Evolutionary conservation across 2,797 vertebrate species (phyloP).

Genomic region (Pangasius macronema): DNA sequence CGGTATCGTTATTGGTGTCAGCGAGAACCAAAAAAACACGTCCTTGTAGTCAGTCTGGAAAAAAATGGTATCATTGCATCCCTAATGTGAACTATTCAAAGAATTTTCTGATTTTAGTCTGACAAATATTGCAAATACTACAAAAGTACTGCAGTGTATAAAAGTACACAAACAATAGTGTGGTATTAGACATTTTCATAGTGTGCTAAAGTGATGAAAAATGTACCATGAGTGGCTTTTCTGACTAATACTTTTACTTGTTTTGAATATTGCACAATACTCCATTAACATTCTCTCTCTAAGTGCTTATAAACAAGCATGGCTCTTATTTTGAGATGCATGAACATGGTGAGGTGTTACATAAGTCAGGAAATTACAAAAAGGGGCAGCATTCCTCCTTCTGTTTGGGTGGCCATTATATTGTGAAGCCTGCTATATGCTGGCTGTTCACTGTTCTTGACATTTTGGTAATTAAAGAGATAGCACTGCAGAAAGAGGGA

Average conservation of each 20-base stretch:
- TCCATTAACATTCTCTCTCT: conserved; percentile 28
- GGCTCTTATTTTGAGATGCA: conserved; percentile 17
- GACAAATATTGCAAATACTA: not conserved
- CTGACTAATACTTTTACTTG: conserved; percentile 12
- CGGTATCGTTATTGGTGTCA: not conserved
- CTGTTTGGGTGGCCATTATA: conserved; percentile 32
- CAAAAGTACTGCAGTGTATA: not conserved
- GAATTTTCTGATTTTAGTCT: not conserved
- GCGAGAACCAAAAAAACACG: not conserved
- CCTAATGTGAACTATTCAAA: not conserved
- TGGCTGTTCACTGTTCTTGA: conserved; percentile 21
- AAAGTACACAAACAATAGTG: not conserved
- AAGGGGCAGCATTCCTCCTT: conserved; percentile 21
- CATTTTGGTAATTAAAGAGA: conserved; percentile 44
- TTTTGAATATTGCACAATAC: conserved; percentile 29
- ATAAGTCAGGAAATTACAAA: not conserved
- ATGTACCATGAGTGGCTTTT: conserved; percentile 10
- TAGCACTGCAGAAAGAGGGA: conserved; percentile 7
- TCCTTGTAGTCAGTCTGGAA: not conserved
- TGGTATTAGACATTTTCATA: not conserved
- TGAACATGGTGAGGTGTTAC: conserved; percentile 2
- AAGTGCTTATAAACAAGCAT: conserved; percentile 25
- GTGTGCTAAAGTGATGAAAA: not conserved
- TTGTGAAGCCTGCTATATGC: conserved; percentile 20
- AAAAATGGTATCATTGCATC: too few species aligned